phyloP scores from a whole-genome alignment of 2,797 vertebrate genomes.

The Eupleurogrammus muticus region DNA sequence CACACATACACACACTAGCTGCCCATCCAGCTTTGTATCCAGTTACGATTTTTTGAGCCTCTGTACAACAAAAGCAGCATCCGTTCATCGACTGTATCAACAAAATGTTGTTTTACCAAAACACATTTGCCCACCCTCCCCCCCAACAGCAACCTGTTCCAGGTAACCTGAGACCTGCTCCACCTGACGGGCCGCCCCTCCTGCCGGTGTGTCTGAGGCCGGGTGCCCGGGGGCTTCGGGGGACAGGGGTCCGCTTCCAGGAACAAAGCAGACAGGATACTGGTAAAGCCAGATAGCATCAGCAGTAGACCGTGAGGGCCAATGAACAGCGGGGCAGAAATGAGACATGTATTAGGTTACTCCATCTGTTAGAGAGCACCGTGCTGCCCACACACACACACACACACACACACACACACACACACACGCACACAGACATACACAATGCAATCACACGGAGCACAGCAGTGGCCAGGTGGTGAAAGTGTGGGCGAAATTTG shows the following conservation, averaged over 20 bases:
- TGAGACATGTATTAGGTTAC: conserved; percentile 78
- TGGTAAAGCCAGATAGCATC: conserved; percentile 84
- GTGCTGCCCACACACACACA: conserved; percentile 33
- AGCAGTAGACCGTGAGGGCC: conserved; percentile 70
- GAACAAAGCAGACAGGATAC: conserved; percentile 80
- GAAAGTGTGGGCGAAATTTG: conserved; percentile 71
- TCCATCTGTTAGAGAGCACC: conserved; percentile 76
- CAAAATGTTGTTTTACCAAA: conserved; percentile 54
- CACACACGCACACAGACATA: conserved; percentile 16
- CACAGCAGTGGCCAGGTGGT: conserved; percentile 71
- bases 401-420: conserved; percentile 16
- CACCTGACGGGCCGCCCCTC: conserved; percentile 46
- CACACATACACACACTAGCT: conserved; percentile 11
- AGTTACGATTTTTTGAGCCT: conserved; percentile 26
- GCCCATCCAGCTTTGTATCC: conserved; percentile 13
- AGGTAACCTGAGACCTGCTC: conserved; percentile 63
- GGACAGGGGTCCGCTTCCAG: conserved; percentile 71
- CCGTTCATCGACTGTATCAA: conserved; percentile 57
- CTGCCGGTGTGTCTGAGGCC: conserved; percentile 20
- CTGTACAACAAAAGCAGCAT: conserved; percentile 38
- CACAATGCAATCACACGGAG: conserved; percentile 51
- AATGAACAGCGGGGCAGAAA: conserved; percentile 73
- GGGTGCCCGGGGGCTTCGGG: conserved; percentile 30
- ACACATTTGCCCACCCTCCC: conserved; percentile 39
- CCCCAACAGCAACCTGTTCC: conserved; percentile 35